Evolutionary conservation across 2,888 invertebrate genomes (phyloP).

Genomic region (Galerucella nymphaeae): DNA sequence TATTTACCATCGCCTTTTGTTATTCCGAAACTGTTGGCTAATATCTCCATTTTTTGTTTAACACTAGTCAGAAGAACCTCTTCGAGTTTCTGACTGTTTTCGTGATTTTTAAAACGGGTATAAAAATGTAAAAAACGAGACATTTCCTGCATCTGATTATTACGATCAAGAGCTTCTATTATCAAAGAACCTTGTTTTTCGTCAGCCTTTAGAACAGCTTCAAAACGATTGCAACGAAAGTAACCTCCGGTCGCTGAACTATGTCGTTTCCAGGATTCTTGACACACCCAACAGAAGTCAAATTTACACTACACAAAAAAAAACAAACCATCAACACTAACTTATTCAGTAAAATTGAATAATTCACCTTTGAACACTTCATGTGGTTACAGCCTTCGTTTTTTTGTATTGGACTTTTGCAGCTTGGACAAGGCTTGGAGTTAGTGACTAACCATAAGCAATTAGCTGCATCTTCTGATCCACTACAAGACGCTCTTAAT

Average conservation of each 20-base stretch:
- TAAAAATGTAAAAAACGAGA: slow-evolving; percentile 76
- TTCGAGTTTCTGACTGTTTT: slow-evolving; percentile 73
- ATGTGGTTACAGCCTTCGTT: slow-evolving; percentile 80
- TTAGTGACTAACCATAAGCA: slow-evolving; percentile 77
- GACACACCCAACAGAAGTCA: slow-evolving; percentile 80
- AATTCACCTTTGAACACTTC: slow-evolving; percentile 74
- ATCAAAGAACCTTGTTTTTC: slow-evolving; percentile 70
- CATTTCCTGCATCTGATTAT: slow-evolving; percentile 71
- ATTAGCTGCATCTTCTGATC: slow-evolving; percentile 72
- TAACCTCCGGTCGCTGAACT: slow-evolving; percentile 77
- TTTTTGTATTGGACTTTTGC: slow-evolving; percentile 77
- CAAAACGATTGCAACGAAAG: slow-evolving; percentile 72
- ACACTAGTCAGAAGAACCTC: slow-evolving; percentile 71
- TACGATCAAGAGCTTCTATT: slow-evolving; percentile 70
- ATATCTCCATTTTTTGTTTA: slow-evolving; percentile 72
- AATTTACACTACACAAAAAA: slow-evolving; percentile 71
- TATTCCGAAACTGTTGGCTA: slow-evolving; percentile 67
- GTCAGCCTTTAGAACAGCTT: slow-evolving; percentile 73
- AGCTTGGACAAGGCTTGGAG: slow-evolving; percentile 77
- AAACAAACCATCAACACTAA: not conserved
- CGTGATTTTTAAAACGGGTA: slow-evolving; percentile 73
- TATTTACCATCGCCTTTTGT: slow-evolving; percentile 62
- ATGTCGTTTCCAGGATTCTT: slow-evolving; percentile 78
- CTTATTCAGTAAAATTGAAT: not conserved
- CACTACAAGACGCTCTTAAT: slow-evolving; percentile 66